Conservation (phyloP, 92 coral and sea anemone species). For the Diadumene lineata region DNA sequence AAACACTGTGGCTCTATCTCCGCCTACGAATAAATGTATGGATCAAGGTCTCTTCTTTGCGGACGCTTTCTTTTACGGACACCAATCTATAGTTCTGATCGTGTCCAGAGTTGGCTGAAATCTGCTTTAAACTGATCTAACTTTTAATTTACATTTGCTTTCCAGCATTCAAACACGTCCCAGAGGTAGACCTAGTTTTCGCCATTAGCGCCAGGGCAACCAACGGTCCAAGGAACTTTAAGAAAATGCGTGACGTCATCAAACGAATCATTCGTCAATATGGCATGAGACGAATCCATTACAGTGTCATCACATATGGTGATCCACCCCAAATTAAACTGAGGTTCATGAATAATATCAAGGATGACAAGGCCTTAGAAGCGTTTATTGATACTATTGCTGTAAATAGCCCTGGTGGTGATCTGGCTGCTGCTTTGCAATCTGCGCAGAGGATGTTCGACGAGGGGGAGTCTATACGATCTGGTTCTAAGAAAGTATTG, state of each 20-base stretch:
- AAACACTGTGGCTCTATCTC: too few relatives aligned
- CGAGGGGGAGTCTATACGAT: conserved; percentile 49
- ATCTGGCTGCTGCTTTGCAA: conserved; percentile 44
- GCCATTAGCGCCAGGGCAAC: conserved; percentile 70
- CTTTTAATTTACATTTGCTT: too few relatives aligned
- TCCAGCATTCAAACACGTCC: conserved; percentile 36
- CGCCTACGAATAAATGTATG: too few relatives aligned
- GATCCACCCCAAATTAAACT: conserved; percentile 39
- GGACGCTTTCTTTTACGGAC: too few relatives aligned
- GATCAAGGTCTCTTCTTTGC: too few relatives aligned
- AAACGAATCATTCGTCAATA: conserved; percentile 56
- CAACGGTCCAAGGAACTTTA: conserved; percentile 47
- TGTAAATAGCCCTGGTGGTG: conserved; percentile 39
- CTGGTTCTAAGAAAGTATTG: conserved; percentile 71
- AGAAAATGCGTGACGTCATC: conserved; percentile 71
- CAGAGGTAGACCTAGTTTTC: conserved; percentile 59
- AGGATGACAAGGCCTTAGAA: conserved; percentile 31
- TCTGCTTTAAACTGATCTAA: not conserved
- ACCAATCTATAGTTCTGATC: too few relatives aligned
- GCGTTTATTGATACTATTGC: conserved; percentile 32
- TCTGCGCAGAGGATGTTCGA: conserved; percentile 43
- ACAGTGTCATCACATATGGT: conserved; percentile 67
- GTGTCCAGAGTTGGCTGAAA: too few relatives aligned
- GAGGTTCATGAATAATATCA: conserved; percentile 37
- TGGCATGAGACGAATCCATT: conserved; percentile 59